phyloP scores from a whole-genome alignment of 2,888 invertebrate genomes.

The Helleia helle region DNA sequence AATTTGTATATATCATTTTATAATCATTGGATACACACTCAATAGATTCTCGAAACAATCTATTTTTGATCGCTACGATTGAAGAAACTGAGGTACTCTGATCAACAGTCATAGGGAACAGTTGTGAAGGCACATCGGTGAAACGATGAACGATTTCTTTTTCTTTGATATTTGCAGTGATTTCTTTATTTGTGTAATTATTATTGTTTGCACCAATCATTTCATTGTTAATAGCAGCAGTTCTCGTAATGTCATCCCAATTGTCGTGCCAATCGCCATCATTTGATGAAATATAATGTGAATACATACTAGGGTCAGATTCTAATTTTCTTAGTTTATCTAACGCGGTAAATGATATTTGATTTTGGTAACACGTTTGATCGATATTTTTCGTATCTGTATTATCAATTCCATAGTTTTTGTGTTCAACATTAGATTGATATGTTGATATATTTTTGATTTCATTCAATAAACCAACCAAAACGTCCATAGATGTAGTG shows the following conservation, averaged over 20 bases:
- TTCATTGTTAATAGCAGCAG: no score
- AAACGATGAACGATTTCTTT: conserved; percentile 29
- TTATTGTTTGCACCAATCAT: no score
- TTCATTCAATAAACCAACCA: conserved; percentile 55
- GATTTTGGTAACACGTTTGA: conserved; percentile 25
- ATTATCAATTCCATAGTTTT: neutral
- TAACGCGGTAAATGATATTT: conserved; percentile 36
- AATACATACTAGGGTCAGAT: conserved; percentile 34
- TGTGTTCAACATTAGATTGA: conserved; percentile 31
- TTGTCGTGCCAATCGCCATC: no score
- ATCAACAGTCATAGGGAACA: conserved; percentile 27
- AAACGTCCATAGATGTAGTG: conserved; percentile 50
- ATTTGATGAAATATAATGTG: conserved; percentile 29
- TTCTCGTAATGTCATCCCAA: no score
- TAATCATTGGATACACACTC: conserved; percentile 8
- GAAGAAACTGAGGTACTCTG: conserved; percentile 22
- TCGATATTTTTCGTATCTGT: conserved; percentile 9
- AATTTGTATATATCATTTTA: neutral
- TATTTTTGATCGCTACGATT: no score
- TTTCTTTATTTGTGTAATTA: conserved; percentile 39
- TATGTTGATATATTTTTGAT: conserved; percentile 54
- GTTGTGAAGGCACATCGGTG: conserved; percentile 38
- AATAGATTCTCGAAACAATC: no score
- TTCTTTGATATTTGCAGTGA: conserved; percentile 29
- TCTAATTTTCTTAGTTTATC: conserved; percentile 35